Evolutionary conservation across 2,797 vertebrate genomes (phyloP).

Genomic region (Lindbergichthys nudifrons): DNA sequence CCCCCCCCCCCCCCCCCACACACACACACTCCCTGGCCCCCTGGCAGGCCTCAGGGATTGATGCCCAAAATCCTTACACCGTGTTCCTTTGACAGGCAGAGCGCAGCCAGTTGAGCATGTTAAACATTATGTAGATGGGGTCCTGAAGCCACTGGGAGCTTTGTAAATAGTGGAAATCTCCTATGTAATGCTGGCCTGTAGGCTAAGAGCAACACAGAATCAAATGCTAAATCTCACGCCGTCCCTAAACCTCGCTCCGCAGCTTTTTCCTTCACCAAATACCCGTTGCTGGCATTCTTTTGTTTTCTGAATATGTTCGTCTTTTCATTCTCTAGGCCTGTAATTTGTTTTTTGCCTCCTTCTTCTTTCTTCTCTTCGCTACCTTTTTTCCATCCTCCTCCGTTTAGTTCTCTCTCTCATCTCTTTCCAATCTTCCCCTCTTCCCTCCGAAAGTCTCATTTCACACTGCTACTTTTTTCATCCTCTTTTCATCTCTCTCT

Average conservation of each 20-base stretch:
- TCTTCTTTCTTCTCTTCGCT: slow-evolving; percentile 3
- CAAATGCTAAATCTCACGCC: slow-evolving; percentile 63
- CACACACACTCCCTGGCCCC: slow-evolving; percentile 11
- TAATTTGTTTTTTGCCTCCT: slow-evolving; percentile 39
- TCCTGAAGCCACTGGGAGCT: slow-evolving; percentile 60
- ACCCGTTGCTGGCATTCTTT: slow-evolving; percentile 37
- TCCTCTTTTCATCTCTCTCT: slow-evolving; percentile 57
- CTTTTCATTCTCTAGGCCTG: slow-evolving; percentile 19
- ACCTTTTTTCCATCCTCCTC: slow-evolving; percentile 38
- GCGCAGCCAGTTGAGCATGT: slow-evolving; percentile 69
- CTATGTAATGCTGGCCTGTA: slow-evolving; percentile 61
- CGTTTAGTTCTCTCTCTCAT: slow-evolving; percentile 53
- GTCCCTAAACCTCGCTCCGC: slow-evolving; percentile 16
- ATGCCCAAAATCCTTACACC: slow-evolving; percentile 66
- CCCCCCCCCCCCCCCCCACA: slow-evolving; percentile 19
- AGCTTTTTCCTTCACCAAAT: slow-evolving; percentile 40
- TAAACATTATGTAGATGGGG: slow-evolving; percentile 77
- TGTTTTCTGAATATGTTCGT: slow-evolving; percentile 56
- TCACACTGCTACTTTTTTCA: slow-evolving; percentile 61
- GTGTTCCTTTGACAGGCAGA: slow-evolving; percentile 60
- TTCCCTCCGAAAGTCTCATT: slow-evolving; percentile 61
- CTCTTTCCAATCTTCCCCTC: slow-evolving; percentile 53
- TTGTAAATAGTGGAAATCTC: slow-evolving; percentile 74
- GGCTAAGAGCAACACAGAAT: slow-evolving; percentile 57
- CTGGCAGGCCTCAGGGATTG: slow-evolving; percentile 54